A percentile compares a stretch with the other conserved stretches of the same genome.
These are phyloP conservation scores for Himalopsyche japonica DNA, from an alignment of 2,888 invertebrate genomes.

Conservation along the genomic window DNA sequence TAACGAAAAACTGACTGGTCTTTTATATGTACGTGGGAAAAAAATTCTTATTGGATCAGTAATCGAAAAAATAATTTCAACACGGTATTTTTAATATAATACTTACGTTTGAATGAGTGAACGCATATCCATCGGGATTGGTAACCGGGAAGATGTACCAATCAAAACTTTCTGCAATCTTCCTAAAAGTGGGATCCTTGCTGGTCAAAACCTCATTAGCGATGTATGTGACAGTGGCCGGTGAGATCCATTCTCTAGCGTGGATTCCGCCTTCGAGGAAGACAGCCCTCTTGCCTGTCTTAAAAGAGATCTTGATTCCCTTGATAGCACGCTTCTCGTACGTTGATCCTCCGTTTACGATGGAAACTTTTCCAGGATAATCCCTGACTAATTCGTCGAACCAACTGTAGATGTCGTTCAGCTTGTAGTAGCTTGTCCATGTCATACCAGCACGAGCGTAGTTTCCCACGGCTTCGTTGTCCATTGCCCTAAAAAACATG, in stretches of 20 bases:
- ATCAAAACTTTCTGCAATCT: conserved; percentile 67
- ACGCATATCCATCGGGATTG: conserved; percentile 77
- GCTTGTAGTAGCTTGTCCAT: conserved; percentile 64
- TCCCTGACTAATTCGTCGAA: conserved; percentile 55
- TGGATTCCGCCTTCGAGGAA: conserved; percentile 70
- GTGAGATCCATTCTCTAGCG: conserved; percentile 74
- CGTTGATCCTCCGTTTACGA: conserved; percentile 61
- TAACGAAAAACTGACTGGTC: too few species aligned
- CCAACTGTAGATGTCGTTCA: conserved; percentile 65
- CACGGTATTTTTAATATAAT: too few species aligned
- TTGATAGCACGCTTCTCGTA: conserved; percentile 63
- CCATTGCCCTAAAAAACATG: conserved; percentile 48
- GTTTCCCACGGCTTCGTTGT: conserved; percentile 42
- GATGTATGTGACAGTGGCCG: conserved; percentile 70
- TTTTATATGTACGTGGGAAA: too few species aligned
- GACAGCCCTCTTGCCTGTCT: conserved; percentile 57
- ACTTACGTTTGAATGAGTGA: conserved; percentile 65
- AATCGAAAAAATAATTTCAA: too few species aligned
- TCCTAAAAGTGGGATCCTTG: conserved; percentile 56
- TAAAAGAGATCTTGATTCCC: conserved; percentile 58
- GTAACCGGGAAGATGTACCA: conserved; percentile 76
- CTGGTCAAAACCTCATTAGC: conserved; percentile 72
- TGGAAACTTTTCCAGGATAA: conserved; percentile 57
- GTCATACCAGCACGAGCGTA: conserved; percentile 46
- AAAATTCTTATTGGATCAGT: too few species aligned